Conservation (phyloP, 2,888 invertebrate genomes). For the Melikaiella ostensackeni region DNA sequence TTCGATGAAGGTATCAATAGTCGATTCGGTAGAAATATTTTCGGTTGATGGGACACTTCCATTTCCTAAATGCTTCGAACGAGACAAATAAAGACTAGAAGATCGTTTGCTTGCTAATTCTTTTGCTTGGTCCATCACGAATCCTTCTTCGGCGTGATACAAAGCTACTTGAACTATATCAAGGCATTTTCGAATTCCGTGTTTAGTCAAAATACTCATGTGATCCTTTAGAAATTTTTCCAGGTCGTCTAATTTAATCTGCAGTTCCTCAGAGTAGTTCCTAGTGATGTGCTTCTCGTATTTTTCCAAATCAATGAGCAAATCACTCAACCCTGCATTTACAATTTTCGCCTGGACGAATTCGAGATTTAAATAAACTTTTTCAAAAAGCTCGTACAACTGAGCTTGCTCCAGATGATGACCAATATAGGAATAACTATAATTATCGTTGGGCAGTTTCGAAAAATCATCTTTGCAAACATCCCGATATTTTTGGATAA, state of each 20-base stretch:
- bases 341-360: conserved; percentile 86
- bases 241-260: conserved; percentile 79
- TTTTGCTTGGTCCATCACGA: conserved; percentile 80
- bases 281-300: conserved; percentile 81
- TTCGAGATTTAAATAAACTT: conserved; percentile 83
- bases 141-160: conserved; percentile 81
- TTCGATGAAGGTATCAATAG: conserved; percentile 67
- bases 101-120: conserved; percentile 78
- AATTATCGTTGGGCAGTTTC: conserved; percentile 84
- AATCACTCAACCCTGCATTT: conserved; percentile 84
- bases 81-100: conserved; percentile 81
- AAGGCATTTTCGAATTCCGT: conserved; percentile 78
- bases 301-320: conserved; percentile 83
- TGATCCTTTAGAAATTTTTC: conserved; percentile 82
- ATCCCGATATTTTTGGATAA: conserved; percentile 81
- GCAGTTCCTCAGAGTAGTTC: conserved; percentile 77
- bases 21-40: conserved; percentile 29
- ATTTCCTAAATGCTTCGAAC: conserved; percentile 76
- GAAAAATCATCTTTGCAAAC: conserved; percentile 78
- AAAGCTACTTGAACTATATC: conserved; percentile 86
- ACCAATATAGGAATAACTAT: conserved; percentile 85
- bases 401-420: conserved; percentile 83
- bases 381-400: conserved; percentile 79
- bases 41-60: conserved; percentile 1
- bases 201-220: conserved; percentile 82